Evolutionary conservation across 1,140 invertebrate species (phyloP).

Genomic region (Goniozus legneri): DNA sequence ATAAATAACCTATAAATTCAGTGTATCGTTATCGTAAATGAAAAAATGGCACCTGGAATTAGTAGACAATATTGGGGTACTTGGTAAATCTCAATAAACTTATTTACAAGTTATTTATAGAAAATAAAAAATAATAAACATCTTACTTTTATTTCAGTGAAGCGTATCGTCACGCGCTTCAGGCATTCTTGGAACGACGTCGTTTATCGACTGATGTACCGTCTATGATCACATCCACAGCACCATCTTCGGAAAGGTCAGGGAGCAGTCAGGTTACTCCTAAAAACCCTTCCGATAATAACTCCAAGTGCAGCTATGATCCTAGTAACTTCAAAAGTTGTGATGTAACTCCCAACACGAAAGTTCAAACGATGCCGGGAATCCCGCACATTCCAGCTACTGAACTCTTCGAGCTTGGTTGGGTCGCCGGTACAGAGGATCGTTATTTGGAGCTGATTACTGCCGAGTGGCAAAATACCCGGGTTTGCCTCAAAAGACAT

Average conservation of each 20-base stretch:
- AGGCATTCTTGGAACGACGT: constrained; percentile 35
- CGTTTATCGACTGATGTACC: constrained; percentile 11
- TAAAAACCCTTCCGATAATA: too few species aligned
- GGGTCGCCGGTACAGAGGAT: constrained; percentile 38
- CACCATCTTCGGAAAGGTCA: background rate
- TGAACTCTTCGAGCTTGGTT: constrained; percentile 38
- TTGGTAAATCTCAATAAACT: too few species aligned
- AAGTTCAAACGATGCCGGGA: constrained; percentile 17
- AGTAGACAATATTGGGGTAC: too few species aligned
- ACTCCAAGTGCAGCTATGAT: constrained; percentile 19
- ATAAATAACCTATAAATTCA: too few species aligned
- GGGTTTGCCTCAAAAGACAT: constrained; percentile 31
- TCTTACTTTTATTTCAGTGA: constrained; percentile 23
- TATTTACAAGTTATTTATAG: too few species aligned
- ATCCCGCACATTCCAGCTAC: constrained; percentile 26
- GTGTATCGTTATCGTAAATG: too few species aligned
- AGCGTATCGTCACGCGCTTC: constrained; percentile 34
- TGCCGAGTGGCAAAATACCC: constrained; percentile 41
- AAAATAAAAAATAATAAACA: background rate
- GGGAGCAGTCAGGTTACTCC: background rate
- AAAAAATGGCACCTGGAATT: too few species aligned
- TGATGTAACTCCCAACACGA: too few species aligned
- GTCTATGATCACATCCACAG: constrained; percentile 8
- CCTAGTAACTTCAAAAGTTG: too few species aligned
- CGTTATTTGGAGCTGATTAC: constrained; percentile 33